These are phyloP conservation scores for Lycocerus yunnanus DNA, from an alignment of 2,888 invertebrate genomes.

Conservation along the genomic window DNA sequence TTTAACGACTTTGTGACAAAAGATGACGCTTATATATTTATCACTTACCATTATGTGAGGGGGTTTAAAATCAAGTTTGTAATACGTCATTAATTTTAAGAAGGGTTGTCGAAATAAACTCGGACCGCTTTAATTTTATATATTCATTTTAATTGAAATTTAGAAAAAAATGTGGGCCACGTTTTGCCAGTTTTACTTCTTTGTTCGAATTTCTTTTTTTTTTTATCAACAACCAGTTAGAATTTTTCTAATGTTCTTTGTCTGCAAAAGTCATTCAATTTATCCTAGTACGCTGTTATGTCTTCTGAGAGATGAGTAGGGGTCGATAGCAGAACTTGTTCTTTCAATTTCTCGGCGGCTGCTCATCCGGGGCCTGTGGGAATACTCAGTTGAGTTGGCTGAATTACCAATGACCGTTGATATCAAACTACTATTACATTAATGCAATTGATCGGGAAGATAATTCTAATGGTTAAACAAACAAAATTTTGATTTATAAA, in stretches of 20 bases:
- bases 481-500: not conserved
- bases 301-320: conserved; percentile 10
- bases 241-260: not conserved
- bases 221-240: not conserved
- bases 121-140: not conserved
- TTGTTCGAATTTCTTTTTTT: not conserved
- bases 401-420: conserved; percentile 17
- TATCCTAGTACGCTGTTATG: not conserved
- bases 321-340: conserved; percentile 17
- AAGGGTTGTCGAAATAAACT: not conserved
- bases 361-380: conserved; percentile 10
- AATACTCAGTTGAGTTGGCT: conserved; percentile 15
- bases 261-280: conserved; percentile 1
- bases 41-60: not conserved
- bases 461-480: not conserved
- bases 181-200: not conserved
- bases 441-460: conserved; percentile 3
- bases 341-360: conserved; percentile 18
- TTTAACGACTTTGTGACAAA: not conserved
- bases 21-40: not conserved
- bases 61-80: not conserved
- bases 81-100: not conserved
- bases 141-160: not conserved
- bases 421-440: conserved; percentile 11
- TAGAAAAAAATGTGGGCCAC: not conserved